Percentiles rank a stretch among this genome's conserved stretches.
These are phyloP conservation scores for Rhyacichthys aspro DNA, from an alignment of 2,797 vertebrate species.

Conservation along the genomic window DNA sequence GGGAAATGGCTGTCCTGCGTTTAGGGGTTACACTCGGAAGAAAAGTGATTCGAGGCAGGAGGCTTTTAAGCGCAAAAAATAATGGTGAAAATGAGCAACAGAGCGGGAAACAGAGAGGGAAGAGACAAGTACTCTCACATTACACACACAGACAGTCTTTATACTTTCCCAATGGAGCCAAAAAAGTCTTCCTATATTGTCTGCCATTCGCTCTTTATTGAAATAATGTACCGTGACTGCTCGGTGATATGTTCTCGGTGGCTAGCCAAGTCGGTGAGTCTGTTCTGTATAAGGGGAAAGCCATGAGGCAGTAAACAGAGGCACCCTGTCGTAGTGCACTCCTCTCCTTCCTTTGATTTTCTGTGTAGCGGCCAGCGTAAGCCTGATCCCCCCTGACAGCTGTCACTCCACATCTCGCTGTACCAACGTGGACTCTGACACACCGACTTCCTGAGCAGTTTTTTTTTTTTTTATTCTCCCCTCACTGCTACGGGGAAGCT, in stretches of 20 bases:
- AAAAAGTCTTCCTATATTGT: constrained; percentile 49
- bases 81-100: constrained; percentile 57
- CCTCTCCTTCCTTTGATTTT: constrained; percentile 56
- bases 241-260: constrained; percentile 46
- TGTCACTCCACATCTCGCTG: constrained; percentile 74
- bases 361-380: constrained; percentile 51
- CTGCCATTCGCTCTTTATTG: constrained; percentile 36
- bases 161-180: constrained; percentile 29
- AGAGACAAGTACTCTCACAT: constrained; percentile 21
- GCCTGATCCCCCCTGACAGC: constrained; percentile 76
- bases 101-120: constrained; percentile 37
- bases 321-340: constrained; percentile 51
- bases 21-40: constrained; percentile 52
- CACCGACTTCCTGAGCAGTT: constrained; percentile 43
- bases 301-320: constrained; percentile 62
- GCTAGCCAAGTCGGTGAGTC: constrained; percentile 37
- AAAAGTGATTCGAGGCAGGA: constrained; percentile 63
- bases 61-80: constrained; percentile 63
- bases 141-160: constrained; percentile 32
- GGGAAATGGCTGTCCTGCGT: constrained; percentile 59
- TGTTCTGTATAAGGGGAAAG: constrained; percentile 52
- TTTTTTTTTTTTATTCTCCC: not conserved
- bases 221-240: constrained; percentile 64
- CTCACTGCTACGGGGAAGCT: constrained; percentile 33
- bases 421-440: constrained; percentile 49